Evolutionary conservation across 1,140 invertebrate genomes (phyloP).

Genomic region (Calliphora vicina): DNA sequence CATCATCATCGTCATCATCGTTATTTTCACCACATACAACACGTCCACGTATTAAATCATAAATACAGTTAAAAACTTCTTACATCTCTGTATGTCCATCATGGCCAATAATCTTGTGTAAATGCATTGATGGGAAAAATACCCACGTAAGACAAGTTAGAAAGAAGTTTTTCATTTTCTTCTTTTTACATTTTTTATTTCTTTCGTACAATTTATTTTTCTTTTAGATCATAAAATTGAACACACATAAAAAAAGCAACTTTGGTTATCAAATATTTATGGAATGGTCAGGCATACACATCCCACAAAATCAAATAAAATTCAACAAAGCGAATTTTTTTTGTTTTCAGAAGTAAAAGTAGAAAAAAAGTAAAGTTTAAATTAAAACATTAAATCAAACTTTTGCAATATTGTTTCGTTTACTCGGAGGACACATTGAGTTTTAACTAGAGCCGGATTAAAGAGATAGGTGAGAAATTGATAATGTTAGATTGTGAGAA

Average conservation of each 20-base stretch:
- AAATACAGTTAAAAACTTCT: conserved; percentile 3
- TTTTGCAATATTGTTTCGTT: too few species aligned
- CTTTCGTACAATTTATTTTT: too few species aligned
- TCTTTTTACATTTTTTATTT: background rate
- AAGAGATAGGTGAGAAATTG: too few species aligned
- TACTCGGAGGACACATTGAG: too few species aligned
- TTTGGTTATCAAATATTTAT: background rate
- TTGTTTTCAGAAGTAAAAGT: too few species aligned
- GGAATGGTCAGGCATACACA: background rate
- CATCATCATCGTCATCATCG: background rate
- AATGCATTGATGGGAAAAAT: background rate
- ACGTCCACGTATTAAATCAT: background rate
- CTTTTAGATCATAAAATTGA: background rate
- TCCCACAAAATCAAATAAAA: too few species aligned
- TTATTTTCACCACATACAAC: background rate
- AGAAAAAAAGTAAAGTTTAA: too few species aligned
- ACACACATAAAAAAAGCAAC: background rate
- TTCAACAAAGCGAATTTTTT: too few species aligned
- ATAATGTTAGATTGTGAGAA: too few species aligned
- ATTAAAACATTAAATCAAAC: too few species aligned
- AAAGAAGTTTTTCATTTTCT: background rate
- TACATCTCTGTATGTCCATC: background rate
- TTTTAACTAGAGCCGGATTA: too few species aligned
- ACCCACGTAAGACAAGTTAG: background rate
- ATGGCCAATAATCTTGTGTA: background rate